Base-by-base conservation (phyloP, 2,888 invertebrate genomes). In the Parasteatoda lunata region DNA sequence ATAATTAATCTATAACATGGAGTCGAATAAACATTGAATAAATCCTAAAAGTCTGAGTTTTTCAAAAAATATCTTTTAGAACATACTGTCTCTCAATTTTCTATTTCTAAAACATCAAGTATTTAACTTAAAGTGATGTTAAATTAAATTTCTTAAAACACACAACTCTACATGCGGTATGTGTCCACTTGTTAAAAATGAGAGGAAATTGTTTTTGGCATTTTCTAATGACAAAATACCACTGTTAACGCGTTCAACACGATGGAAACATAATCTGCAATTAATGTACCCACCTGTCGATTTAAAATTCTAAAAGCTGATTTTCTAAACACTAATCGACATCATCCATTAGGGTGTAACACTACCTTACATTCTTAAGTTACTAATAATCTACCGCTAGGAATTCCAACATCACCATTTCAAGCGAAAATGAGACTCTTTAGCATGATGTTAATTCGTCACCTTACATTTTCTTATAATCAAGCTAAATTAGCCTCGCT, bases 401-500 rank as follows among this genome's bases (percentile, higher is more conserved):
- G 45, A 49, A 8, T 48, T 45, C 81, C 68, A 54, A 68, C 81
- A 81, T 72, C 13, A 52, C 65, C 80, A 65, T 73, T 54, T 45
- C 9, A 54, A 45, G 9, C 71, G 71, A 65, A 79, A 59, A 75
- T 15, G 70, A 68, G 69, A 75, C 66, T 75, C 75, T 81, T 75
- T 69, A 68, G 68, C 75, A 48, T 5, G 59, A 75, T 72, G 75
- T 81, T 81, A 81, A 81, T 81, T 81, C 81, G 75, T 75, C 75
- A 81, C 81, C 75, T 66, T 47, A 47, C 81, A 75, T 81, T 54
- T 65, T 52, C 65, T 51, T 81, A 68, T 81, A 81, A 81, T 81
- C 73, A 72, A 68, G 75, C 69, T 81, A 75, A 81, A 75, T 81
- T 81, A 81, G 73, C 81, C 68, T 59, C 75, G 75, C 75, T 68